Conservation (phyloP, 2,113 vertebrate species). For the Notiomystis cincta region DNA sequence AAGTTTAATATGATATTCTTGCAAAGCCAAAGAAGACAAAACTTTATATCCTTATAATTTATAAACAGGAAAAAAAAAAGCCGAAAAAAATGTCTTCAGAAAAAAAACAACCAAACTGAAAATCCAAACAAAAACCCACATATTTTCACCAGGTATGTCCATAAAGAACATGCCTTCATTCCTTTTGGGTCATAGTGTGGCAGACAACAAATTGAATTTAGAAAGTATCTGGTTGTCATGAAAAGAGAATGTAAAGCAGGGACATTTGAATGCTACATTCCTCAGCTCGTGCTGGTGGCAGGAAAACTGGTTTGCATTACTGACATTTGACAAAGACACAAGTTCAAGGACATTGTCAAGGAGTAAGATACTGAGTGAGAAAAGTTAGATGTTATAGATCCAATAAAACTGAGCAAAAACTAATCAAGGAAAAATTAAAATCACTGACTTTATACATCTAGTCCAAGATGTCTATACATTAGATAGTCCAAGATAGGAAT, state of each 20-base stretch:
- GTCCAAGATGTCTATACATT: too few species aligned
- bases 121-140: background rate
- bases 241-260: background rate
- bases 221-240: background rate
- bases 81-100: background rate
- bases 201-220: background rate
- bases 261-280: background rate
- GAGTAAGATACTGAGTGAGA: background rate
- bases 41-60: background rate
- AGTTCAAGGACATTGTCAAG: background rate
- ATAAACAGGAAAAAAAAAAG: background rate
- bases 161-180: background rate
- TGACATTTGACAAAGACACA: background rate
- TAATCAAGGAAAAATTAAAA: background rate
- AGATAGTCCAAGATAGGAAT: background rate
- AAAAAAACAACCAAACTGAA: background rate
- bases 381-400: background rate
- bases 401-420: background rate
- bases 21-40: background rate
- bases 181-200: background rate
- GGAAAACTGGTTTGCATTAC: background rate
- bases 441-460: background rate
- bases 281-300: background rate
- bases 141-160: background rate
- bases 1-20: background rate